Conservation (phyloP, 2,888 invertebrate species). For the Brachyptera putata region DNA sequence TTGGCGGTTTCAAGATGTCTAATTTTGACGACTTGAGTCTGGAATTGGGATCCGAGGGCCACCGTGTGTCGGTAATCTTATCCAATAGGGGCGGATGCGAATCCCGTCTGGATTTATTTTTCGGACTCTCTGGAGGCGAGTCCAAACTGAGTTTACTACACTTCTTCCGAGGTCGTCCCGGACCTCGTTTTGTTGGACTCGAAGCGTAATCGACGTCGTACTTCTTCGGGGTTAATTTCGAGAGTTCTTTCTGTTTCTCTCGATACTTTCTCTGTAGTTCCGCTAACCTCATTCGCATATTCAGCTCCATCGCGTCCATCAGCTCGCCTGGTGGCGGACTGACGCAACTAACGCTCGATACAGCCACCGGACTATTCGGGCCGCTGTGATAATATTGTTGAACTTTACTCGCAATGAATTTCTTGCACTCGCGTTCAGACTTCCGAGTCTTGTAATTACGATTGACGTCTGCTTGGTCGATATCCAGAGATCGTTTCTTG, state of each 20-base stretch:
- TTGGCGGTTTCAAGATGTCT: conserved; percentile 45
- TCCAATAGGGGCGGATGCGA: conserved; percentile 35
- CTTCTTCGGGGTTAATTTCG: conserved; percentile 60
- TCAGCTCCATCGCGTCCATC: conserved; percentile 71
- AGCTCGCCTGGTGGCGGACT: conserved; percentile 26
- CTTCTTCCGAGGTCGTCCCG: conserved; percentile 49
- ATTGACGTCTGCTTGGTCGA: conserved; percentile 33
- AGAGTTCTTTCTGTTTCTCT: conserved; percentile 79
- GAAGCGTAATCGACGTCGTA: conserved; percentile 40
- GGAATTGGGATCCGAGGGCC: conserved; percentile 21
- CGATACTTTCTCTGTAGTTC: conserved; percentile 77
- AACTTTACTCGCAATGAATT: conserved; percentile 42
- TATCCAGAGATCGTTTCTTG: not conserved
- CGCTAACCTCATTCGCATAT: conserved; percentile 75
- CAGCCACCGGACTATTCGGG: conserved; percentile 26
- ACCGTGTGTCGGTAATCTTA: conserved; percentile 34
- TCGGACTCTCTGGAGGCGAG: conserved; percentile 23
- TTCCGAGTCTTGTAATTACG: conserved; percentile 38
- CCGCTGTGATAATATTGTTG: conserved; percentile 36
- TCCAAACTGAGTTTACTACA: conserved; percentile 30
- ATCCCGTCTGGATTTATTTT: conserved; percentile 20
- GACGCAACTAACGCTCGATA: not conserved
- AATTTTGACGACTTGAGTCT: conserved; percentile 30
- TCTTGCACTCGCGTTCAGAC: conserved; percentile 39
- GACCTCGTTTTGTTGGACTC: conserved; percentile 44